Percentiles rank a stretch among this genome's conserved stretches.
Conservation (phyloP, 92 coral and sea anemone species). For the Epizoanthus scotinus region DNA sequence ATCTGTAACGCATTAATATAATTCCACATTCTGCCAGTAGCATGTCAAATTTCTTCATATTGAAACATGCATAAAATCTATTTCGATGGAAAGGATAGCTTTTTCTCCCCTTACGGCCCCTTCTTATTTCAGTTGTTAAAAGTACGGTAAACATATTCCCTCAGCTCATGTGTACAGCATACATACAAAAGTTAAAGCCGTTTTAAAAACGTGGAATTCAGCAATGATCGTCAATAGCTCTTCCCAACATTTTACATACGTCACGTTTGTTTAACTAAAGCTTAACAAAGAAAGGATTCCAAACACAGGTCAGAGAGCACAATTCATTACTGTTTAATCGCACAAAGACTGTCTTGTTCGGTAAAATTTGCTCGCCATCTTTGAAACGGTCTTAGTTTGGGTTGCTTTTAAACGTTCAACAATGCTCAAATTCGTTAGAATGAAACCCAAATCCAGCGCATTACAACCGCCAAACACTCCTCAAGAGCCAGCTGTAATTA, state of each 20-base stretch:
- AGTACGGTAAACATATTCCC: too few species aligned
- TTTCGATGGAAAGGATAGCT: too few species aligned
- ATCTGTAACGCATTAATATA: too few species aligned
- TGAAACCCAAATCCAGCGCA: constrained; percentile 6
- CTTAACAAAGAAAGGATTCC: constrained; percentile 16
- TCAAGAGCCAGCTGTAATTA: constrained; percentile 13
- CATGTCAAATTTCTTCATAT: too few species aligned
- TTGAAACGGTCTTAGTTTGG: neutral
- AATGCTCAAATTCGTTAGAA: constrained; percentile 36
- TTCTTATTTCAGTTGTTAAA: too few species aligned
- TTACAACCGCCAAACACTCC: neutral
- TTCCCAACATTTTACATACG: constrained; percentile 13
- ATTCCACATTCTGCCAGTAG: too few species aligned
- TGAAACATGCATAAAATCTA: too few species aligned
- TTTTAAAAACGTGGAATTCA: too few species aligned
- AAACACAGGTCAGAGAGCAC: constrained; percentile 10
- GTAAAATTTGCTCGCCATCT: neutral
- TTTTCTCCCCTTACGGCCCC: too few species aligned
- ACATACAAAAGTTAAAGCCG: too few species aligned
- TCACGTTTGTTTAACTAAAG: constrained; percentile 29
- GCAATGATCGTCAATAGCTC: neutral
- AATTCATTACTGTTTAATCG: constrained; percentile 27
- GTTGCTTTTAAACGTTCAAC: neutral
- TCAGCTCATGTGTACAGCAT: too few species aligned
- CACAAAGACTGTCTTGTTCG: constrained; percentile 5